Evolutionary conservation across 2,797 vertebrate genomes (phyloP).

Genomic region (Sebastes hubbsi): DNA sequence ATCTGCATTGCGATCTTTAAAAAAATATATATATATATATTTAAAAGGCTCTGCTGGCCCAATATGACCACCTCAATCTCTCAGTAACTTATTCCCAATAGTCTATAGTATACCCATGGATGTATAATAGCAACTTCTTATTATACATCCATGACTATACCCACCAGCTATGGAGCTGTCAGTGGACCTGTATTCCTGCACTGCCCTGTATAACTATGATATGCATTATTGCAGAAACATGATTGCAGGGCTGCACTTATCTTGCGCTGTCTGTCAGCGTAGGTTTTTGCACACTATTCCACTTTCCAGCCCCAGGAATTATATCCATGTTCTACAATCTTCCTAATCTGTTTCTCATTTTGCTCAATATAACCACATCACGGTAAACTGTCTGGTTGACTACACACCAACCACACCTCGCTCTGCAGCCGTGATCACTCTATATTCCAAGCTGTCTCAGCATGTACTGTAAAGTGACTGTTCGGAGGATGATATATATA

Average conservation of each 20-base stretch:
- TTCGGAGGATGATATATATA: background rate
- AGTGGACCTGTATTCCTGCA: constrained; percentile 2
- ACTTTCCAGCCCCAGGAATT: constrained; percentile 37
- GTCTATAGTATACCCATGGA: too few species aligned
- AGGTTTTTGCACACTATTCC: constrained; percentile 30
- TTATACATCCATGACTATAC: too few species aligned
- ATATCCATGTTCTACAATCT: constrained; percentile 39
- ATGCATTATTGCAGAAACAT: constrained; percentile 32
- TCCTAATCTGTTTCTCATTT: constrained; percentile 45
- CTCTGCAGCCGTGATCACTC: background rate
- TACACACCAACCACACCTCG: constrained; percentile 18
- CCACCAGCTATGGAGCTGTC: background rate
- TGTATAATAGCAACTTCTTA: too few species aligned
- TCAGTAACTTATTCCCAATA: background rate
- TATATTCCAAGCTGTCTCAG: constrained; percentile 8
- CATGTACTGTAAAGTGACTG: background rate
- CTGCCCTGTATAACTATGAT: constrained; percentile 5
- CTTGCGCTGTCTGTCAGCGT: constrained; percentile 30
- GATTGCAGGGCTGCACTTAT: constrained; percentile 49
- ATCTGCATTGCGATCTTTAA: background rate
- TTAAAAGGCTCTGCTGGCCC: background rate
- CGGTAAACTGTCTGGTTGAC: constrained; percentile 34
- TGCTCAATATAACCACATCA: constrained; percentile 17
- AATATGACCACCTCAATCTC: background rate
- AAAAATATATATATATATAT: background rate